Evolutionary conservation across 2,797 vertebrate species (phyloP).

Genomic region (Pipistrellus pygmaeus): DNA sequence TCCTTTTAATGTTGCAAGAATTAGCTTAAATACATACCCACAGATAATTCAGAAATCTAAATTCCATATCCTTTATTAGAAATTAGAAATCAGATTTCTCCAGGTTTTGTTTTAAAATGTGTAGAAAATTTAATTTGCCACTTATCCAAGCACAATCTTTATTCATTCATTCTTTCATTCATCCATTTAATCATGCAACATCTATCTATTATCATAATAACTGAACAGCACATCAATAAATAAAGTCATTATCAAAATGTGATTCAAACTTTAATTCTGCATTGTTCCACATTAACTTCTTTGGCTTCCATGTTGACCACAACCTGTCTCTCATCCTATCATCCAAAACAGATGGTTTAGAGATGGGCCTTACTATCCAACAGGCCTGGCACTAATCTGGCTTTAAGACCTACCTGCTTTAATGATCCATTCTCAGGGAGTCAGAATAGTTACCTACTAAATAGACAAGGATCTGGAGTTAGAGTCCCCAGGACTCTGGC

Average conservation of each 20-base stretch:
- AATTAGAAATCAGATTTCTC: slow-evolving; percentile 42
- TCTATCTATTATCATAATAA: not conserved
- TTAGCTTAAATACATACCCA: not conserved
- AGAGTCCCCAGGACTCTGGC: slow-evolving; percentile 57
- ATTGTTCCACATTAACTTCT: slow-evolving; percentile 31
- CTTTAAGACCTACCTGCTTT: slow-evolving; percentile 66
- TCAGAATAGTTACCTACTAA: slow-evolving; percentile 72
- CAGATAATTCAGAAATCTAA: slow-evolving; percentile 59
- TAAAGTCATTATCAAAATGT: not conserved
- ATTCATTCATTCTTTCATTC: slow-evolving; percentile 2
- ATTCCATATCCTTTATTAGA: slow-evolving; percentile 33
- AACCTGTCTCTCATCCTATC: slow-evolving; percentile 2
- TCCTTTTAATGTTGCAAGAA: slow-evolving; percentile 32
- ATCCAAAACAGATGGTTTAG: slow-evolving; percentile 39
- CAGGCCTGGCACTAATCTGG: slow-evolving; percentile 32
- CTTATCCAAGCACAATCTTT: slow-evolving; percentile 51
- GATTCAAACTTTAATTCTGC: slow-evolving; percentile 6
- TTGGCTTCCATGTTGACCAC: not conserved
- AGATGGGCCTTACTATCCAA: slow-evolving; percentile 61
- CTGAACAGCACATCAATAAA: not conserved
- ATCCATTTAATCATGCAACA: not conserved
- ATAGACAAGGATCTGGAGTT: slow-evolving; percentile 58
- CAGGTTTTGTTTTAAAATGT: slow-evolving; percentile 55
- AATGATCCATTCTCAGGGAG: slow-evolving; percentile 81
- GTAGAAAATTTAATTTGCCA: slow-evolving; percentile 44